Conservation (phyloP, 2,113 vertebrate species). For the Thoracochromis brauschi region DNA sequence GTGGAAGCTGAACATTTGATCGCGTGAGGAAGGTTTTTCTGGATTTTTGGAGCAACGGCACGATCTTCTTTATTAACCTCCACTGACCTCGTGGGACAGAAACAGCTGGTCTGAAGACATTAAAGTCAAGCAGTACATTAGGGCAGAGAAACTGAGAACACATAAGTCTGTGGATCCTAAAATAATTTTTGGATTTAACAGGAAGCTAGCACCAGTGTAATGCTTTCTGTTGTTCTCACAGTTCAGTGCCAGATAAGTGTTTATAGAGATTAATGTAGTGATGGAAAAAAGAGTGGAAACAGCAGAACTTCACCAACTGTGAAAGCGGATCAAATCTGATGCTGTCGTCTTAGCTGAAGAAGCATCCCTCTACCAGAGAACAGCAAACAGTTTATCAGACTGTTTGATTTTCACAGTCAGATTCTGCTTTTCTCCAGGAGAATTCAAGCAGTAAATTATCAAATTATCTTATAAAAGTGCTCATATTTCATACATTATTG, state of each 20-base stretch:
- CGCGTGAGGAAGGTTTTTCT: background rate
- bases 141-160: background rate
- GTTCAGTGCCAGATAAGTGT: accelerated
- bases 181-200: background rate
- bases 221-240: background rate
- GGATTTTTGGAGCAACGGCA: background rate
- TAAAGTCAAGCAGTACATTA: accelerated
- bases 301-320: accelerated
- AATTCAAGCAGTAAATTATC: background rate
- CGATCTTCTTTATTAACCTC: background rate
- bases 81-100: background rate
- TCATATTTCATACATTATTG: background rate
- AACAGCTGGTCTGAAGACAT: accelerated
- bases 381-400: background rate
- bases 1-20: background rate
- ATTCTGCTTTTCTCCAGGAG: background rate
- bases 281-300: background rate
- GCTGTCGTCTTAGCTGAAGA: background rate
- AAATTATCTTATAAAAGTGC: background rate
- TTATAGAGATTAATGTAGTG: background rate
- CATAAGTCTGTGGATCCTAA: background rate
- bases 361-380: background rate
- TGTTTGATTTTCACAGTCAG: background rate
- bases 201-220: background rate
- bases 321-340: background rate